Percentiles rank a stretch among this genome's conserved stretches.
phyloP scores from a whole-genome alignment of 2,797 vertebrate genomes.

The Apodemus agrarius region DNA sequence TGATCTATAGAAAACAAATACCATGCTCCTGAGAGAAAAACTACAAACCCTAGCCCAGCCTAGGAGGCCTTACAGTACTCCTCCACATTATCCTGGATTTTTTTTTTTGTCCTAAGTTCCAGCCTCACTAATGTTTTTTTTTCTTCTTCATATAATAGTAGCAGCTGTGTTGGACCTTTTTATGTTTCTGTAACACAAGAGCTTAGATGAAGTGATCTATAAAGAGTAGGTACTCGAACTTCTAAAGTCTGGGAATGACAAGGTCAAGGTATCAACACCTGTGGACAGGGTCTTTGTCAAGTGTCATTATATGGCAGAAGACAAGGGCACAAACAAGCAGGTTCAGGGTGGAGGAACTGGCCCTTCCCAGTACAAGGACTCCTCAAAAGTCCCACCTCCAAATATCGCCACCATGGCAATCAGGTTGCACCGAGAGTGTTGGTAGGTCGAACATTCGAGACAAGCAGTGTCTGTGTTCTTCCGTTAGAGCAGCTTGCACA shows the following conservation, averaged over 20 bases:
- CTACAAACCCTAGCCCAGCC: not conserved
- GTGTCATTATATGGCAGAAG: accelerated
- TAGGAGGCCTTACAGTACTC: not conserved
- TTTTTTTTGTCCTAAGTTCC: not conserved
- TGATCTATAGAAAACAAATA: not conserved
- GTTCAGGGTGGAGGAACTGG: not conserved
- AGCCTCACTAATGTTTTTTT: not conserved
- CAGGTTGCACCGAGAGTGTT: not conserved
- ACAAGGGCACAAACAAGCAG: not conserved
- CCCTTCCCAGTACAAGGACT: not conserved
- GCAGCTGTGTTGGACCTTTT: not conserved
- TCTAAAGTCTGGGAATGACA: no score
- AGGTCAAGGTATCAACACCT: not conserved
- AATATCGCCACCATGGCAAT: not conserved
- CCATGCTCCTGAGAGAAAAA: not conserved
- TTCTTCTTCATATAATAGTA: not conserved
- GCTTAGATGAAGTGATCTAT: not conserved
- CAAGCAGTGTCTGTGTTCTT: not conserved
- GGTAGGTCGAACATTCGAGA: not conserved
- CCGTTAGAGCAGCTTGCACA: not conserved
- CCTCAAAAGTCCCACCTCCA: not conserved
- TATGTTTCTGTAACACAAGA: not conserved
- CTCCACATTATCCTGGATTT: not conserved
- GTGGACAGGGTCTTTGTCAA: no score
- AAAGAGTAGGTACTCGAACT: no score